Evolutionary conservation across 1,140 invertebrate species (phyloP), one percentile per base, ranked within the genome.

Genomic region (Aethina tumida): DNA sequence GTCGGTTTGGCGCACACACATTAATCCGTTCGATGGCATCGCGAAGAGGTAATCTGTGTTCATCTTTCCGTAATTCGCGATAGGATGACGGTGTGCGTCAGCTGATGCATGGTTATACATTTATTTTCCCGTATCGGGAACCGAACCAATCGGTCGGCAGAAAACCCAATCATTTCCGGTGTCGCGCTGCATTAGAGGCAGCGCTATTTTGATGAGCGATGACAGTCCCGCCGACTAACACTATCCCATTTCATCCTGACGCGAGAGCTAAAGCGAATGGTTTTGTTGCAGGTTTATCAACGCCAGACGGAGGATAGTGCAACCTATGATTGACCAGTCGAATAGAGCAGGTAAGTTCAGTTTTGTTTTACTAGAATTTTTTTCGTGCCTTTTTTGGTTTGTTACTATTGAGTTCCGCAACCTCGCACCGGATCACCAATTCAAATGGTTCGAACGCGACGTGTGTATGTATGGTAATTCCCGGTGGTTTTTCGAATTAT

Each of bases 321-420:
- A 93, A 63, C 89, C 89, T 34, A 91, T 94, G 88, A 92, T 94
- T 59, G 93, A 93, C 74, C 91, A 87, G 74, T 95, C 90, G 63
- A 97, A 97, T 78, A 79, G 93, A 81, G 91, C 92, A 75, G 92
- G 92, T 91, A 81, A 84, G 74, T 77, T 31, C 10, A 10, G 8
- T 24, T 7, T 7, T 30, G 28, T 8, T 8, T 12, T 24, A 24
- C 22, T 8, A 24, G 22, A 8, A 8, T 24, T 12, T 24, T 24
- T 24, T 24, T 24, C 22, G 7, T 24, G 7, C 22, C 22, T 24
- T 24, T 24, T n/a, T n/a, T n/a, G n/a, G n/a, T n/a, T n/a, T n/a
- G n/a, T n/a, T n/a, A n/a, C n/a, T n/a, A n/a, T n/a, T n/a, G n/a
- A n/a, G n/a, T n/a, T n/a, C n/a, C n/a, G n/a, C n/a, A n/a, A n/a